Evolutionary conservation across 2,113 vertebrate genomes (phyloP).

Genomic region (Odocoileus hemionus): DNA sequence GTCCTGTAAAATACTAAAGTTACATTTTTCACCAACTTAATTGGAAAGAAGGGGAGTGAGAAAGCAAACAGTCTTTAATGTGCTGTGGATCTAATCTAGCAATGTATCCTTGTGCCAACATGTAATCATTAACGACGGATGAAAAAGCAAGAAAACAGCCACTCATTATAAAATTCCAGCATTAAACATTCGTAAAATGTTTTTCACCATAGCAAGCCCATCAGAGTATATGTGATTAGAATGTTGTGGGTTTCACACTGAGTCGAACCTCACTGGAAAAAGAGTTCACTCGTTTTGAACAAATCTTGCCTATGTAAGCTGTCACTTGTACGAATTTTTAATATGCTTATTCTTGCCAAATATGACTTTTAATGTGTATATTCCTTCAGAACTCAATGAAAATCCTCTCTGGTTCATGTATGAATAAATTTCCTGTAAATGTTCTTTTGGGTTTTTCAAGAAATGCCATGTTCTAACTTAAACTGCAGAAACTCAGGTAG

Average conservation of each 20-base stretch:
- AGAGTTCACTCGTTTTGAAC: constrained; percentile 46
- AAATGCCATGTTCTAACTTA: constrained; percentile 54
- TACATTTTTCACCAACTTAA: constrained; percentile 81
- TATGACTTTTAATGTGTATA: constrained; percentile 64
- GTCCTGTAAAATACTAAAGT: constrained; percentile 84
- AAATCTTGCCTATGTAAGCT: constrained; percentile 42
- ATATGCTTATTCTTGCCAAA: constrained; percentile 52
- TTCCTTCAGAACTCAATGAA: constrained; percentile 63
- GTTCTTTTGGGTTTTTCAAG: constrained; percentile 72
- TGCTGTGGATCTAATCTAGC: constrained; percentile 78
- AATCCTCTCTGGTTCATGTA: constrained; percentile 69
- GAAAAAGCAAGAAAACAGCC: constrained; percentile 68
- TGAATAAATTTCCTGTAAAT: constrained; percentile 74
- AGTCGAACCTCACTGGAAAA: background rate
- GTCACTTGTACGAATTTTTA: constrained; percentile 59
- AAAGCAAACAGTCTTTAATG: constrained; percentile 72
- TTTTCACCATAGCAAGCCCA: constrained; percentile 69
- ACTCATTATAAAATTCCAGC: constrained; percentile 72
- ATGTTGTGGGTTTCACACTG: constrained; percentile 41
- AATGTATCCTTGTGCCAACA: constrained; percentile 71
- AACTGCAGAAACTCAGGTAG: constrained; percentile 47
- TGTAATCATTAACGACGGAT: constrained; percentile 63
- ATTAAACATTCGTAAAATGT: constrained; percentile 64
- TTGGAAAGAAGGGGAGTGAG: constrained; percentile 78
- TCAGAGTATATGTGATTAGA: constrained; percentile 54